Base-by-base conservation (phyloP, 2,113 vertebrate species). In the Nibea coibor region DNA sequence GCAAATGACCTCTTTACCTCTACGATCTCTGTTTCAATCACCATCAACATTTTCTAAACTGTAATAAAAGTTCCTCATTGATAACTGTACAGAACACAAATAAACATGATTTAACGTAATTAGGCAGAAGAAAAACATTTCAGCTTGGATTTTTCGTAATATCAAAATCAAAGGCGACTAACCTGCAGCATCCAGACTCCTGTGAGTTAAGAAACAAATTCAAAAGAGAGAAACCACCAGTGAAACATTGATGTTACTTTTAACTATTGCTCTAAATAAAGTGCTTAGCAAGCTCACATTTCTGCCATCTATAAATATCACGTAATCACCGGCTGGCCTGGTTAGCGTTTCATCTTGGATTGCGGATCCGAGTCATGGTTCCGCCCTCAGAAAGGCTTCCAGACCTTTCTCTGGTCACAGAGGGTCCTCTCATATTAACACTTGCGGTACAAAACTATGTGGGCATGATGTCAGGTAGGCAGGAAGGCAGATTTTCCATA, bases 261-360 rank as follows among this genome's bases (percentile, higher is more conserved):
- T 64, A 80, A 67, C 14, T 61, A 81, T 80, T 79, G 78, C 75
- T 70, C 64, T 39, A 73, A 75, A 89, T 82, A 69, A 88, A 84
- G 72, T 53, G 43, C 65, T 79, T 35, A 84, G 26, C 63, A 1
- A 77, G 85, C 73, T 73, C 26, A 2, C 72, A 72, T 82, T 63
- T 72, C 75, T 71, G 61, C 22, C 5, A 0, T 74, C 91, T 93
- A 93, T 89, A 78, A 90, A 91, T 90, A 93, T 2, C 53, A 24
- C 1, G 20, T 67, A 35, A 85, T 64, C 20, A 31, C 19, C 48
- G 2, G 9, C 72, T 31, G 63, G 70, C 65, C 58, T 56, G 81
- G 88, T 88, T 76, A 79, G 69, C 65, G 22, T 88, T 85, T 89
- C 92, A 88, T 82, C 59, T 91, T 87, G 83, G 84, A 81, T 28